Base-by-base conservation (phyloP, 1,140 invertebrate species). In the Orius insidiosus region DNA sequence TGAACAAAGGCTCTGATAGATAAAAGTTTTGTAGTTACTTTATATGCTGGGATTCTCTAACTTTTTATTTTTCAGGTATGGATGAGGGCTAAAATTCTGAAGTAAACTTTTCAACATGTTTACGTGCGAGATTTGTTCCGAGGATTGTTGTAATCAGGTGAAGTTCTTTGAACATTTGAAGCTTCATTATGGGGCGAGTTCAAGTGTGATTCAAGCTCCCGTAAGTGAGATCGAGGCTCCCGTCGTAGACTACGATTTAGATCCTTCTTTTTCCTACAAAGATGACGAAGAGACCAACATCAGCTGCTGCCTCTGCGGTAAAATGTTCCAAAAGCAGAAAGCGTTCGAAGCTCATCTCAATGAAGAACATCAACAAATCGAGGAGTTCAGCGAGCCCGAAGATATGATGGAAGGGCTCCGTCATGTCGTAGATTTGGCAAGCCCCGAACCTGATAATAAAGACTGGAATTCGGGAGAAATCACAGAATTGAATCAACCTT, bases 111-210 rank as follows among this genome's bases (percentile, higher is more conserved):
- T n/a, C 8, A 49, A 43, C 34, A 30, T 47, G 35, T 80, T 76
- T 52, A 67, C 67, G 45, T 83, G 80, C 57, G 75, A 81, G 59
- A 60, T 82, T 5, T 83, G 80, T 56, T 66, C 64, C 18, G 68
- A 67, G 50, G 65, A 61, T 18, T 75, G 75, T 56, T 67, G 65
- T 8, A 74, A 75, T 47, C 82, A 85, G 55, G 60, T 83, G 5
- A 72, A 73, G 58, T 85, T 85, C 62, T 85, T 80, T 60, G 78
- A 82, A 54, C 82, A 85, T 60, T 62, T 85, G 6, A 82, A 82
- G 63, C 61, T 67, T 35, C 82, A 85, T 60, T 85, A 85, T 60
- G 82, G 84, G 56, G 77, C 78, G 24, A 4, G 3, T 3, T 4
- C 24, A 7, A 24, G 24, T 7, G 24, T 24, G 7, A 24, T 24